phyloP scores from a whole-genome alignment of 2,797 vertebrate genomes.

The Gymnoscopelus braueri region DNA sequence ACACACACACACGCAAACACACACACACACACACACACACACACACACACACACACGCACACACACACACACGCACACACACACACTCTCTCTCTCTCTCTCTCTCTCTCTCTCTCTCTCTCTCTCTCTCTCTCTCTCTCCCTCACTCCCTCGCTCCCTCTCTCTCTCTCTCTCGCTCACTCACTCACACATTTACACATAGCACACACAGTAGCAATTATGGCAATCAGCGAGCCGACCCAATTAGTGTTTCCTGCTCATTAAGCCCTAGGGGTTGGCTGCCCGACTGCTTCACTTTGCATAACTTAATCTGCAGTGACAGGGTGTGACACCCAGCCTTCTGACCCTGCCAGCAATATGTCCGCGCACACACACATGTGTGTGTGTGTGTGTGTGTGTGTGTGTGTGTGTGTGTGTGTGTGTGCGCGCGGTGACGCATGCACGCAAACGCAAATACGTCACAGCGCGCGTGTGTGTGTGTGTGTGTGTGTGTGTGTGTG shows the following conservation, averaged over 20 bases:
- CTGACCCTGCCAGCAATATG: constrained; percentile 88
- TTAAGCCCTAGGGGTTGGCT: constrained; percentile 89
- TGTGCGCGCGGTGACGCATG: too few relatives aligned
- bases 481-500: constrained; percentile 19
- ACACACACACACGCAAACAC: constrained; percentile 76
- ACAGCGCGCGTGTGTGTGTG: constrained; percentile 12
- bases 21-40: constrained; percentile 38
- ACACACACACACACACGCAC: too few relatives aligned
- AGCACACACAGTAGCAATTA: constrained; percentile 98
- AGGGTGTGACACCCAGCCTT: constrained; percentile 93
- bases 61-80: constrained; percentile 83
- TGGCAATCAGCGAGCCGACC: constrained; percentile 92
- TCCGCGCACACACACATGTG: constrained; percentile 4
- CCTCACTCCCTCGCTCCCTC: too few relatives aligned
- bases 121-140: too few relatives aligned
- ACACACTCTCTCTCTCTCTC: constrained; percentile 54
- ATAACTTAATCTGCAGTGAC: constrained; percentile 99
- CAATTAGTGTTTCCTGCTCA: constrained; percentile 90
- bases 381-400: constrained; percentile 52
- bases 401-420: constrained; percentile 23
- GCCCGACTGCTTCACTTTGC: constrained; percentile 88
- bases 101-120: too few relatives aligned
- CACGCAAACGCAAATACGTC: too few relatives aligned
- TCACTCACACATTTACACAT: constrained; percentile 54
- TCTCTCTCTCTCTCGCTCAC: too few relatives aligned